These are phyloP conservation scores for Melanostoma scalare DNA, from an alignment of 2,888 invertebrate species.

Conservation along the genomic window DNA sequence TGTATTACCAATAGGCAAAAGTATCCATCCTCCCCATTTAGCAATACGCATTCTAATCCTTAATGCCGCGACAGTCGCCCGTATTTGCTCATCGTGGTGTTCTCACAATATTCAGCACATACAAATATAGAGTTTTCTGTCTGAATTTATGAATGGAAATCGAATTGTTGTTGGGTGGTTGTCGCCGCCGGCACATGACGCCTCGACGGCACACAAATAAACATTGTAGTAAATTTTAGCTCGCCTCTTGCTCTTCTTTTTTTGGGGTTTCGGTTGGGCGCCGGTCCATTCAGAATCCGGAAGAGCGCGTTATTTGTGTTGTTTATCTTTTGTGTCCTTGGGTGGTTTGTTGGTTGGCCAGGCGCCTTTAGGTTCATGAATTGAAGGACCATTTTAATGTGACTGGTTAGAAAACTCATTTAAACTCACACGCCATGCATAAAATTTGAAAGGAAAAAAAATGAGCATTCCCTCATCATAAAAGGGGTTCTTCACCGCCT, in stretches of 20 bases:
- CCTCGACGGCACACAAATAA: conserved; percentile 65
- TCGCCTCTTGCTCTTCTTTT: conserved; percentile 25
- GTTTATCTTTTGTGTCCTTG: conserved; percentile 65
- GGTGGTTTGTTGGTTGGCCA: conserved; percentile 19
- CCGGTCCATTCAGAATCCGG: conserved; percentile 69
- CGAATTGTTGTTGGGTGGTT: conserved; percentile 36
- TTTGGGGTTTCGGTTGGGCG: conserved; percentile 34
- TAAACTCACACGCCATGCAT: conserved; percentile 54
- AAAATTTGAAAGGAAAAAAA: conserved; percentile 19
- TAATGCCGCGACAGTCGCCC: neutral
- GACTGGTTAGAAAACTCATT: conserved; percentile 53
- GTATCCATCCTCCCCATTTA: neutral
- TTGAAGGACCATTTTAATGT: conserved; percentile 57
- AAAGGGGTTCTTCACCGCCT: conserved; percentile 20
- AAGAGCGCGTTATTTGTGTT: conserved; percentile 62
- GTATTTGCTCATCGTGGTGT: neutral
- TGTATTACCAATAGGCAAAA: conserved; percentile 33
- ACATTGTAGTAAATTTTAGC: conserved; percentile 69
- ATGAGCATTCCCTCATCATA: too few relatives aligned
- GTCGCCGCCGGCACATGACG: conserved; percentile 62
- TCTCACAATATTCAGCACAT: conserved; percentile 28
- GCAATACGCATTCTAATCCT: conserved; percentile 4
- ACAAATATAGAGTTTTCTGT: conserved; percentile 34
- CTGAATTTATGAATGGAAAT: conserved; percentile 68
- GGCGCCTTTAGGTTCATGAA: conserved; percentile 54